Percentiles rank a stretch among this genome's conserved stretches.
Evolutionary conservation across 2,888 invertebrate species (phyloP).

Genomic region (Petrophora chlorosata): DNA sequence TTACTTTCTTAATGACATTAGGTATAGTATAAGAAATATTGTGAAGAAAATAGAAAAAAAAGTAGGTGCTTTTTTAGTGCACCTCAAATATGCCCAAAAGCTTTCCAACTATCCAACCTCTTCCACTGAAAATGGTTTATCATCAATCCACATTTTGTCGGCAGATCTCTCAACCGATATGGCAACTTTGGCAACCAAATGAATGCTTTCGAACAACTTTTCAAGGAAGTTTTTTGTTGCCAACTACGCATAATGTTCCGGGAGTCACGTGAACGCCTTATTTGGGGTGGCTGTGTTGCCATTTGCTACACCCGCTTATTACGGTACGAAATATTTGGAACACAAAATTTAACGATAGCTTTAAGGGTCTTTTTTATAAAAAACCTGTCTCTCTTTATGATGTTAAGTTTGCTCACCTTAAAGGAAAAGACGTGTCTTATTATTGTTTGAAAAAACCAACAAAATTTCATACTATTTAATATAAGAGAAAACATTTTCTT

Average conservation of each 20-base stretch:
- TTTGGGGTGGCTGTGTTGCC: constrained; percentile 32
- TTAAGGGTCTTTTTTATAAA: constrained; percentile 10
- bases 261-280: constrained; percentile 43
- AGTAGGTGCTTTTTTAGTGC: no score
- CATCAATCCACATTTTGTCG: constrained; percentile 42
- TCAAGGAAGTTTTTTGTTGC: constrained; percentile 42
- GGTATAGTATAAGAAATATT: no score
- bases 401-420: constrained; percentile 7
- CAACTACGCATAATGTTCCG: constrained; percentile 36
- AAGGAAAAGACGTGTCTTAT: no score
- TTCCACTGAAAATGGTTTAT: constrained; percentile 35
- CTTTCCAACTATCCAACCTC: constrained; percentile 8
- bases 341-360: constrained; percentile 26
- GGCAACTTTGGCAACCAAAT: constrained; percentile 34
- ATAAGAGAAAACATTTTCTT: no score
- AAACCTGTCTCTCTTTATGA: constrained; percentile 19
- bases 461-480: no score
- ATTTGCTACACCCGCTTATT: constrained; percentile 35
- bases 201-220: constrained; percentile 41
- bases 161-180: constrained; percentile 43
- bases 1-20: no score
- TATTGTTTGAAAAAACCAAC: no score
- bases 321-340: constrained; percentile 20
- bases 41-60: no score
- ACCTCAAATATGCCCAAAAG: neutral